Base-by-base conservation (phyloP, 2,888 invertebrate genomes). In the Troides oblongomaculatus region DNA sequence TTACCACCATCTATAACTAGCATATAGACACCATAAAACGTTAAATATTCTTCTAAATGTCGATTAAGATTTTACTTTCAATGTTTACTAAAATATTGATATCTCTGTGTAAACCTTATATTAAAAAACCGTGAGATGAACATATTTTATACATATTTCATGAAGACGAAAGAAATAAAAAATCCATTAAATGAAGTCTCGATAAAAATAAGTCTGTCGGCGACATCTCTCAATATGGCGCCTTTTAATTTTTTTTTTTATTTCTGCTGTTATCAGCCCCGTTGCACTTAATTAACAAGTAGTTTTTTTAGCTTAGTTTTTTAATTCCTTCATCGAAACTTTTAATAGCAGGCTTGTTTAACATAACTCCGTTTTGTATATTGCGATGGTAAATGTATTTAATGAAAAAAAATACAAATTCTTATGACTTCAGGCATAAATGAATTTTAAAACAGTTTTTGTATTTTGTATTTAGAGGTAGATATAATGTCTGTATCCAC, bases 161-260 rank as follows among this genome's bases (percentile, higher is more conserved):
- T 30, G 30, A 53, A 50, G 25, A 53, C 18, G 53, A 23, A 14
- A 2, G 18, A 50, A 30, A 50, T 56, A 64, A 39, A 56, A 64
- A 39, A n/a, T 57, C 64, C 39, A 56, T 56, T 56, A 53, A 64
- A 53, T 36, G 56, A 57, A 63, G 68, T 72, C 66, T 69, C 70
- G 60, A 57, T 62, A 71, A 74, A 74, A 73, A 72, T 58, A 69
- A 63, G 74, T 77, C 78, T 79, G 79, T 70, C 74, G 69, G 73
- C 73, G 78, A 78, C 79, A 74, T 78, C 75, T 77, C 79, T 78
- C 78, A 81, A 77, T 80, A 79, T 75, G 79, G 74, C 77, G 77
- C 79, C 78, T 77, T 81, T 78, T 74, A 80, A 77, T 76, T 23
- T 50, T 46, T 66, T 78, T 80, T 79, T 78, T 81, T 76, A 78